Conservation (phyloP, 2,888 invertebrate species). For the Brachylomia viminalis region DNA sequence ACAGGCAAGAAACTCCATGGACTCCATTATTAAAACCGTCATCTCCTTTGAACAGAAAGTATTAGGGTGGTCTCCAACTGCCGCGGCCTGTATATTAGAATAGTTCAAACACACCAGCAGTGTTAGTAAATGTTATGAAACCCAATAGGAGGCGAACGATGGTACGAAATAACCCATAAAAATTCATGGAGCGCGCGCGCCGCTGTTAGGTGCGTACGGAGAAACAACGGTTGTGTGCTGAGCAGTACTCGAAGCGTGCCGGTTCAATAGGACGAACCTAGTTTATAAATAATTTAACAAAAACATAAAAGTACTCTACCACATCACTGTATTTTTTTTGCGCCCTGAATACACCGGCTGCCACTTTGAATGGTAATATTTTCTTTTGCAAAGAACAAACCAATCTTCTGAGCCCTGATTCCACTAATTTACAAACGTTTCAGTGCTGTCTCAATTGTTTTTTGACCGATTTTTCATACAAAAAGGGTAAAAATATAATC, state of each 20-base stretch:
- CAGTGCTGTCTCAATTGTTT: too few relatives aligned
- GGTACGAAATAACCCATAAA: conserved; percentile 75
- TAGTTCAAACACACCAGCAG: conserved; percentile 42
- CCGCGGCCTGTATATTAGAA: conserved; percentile 5
- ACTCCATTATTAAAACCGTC: not conserved
- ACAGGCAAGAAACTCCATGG: not conserved
- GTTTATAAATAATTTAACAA: too few relatives aligned
- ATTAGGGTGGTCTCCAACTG: conserved; percentile 5
- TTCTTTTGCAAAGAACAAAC: too few relatives aligned
- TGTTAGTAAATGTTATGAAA: conserved; percentile 67
- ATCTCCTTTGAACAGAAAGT: conserved; percentile 26
- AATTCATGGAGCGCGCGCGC: conserved; percentile 76
- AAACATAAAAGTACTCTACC: too few relatives aligned
- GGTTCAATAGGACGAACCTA: conserved; percentile 66
- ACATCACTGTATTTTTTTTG: too few relatives aligned
- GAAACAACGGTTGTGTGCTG: conserved; percentile 78
- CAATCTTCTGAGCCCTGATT: too few relatives aligned
- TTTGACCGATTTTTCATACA: too few relatives aligned
- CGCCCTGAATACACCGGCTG: too few relatives aligned
- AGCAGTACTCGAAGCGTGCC: conserved; percentile 61
- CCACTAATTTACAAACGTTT: too few relatives aligned
- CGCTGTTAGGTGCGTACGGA: conserved; percentile 71
- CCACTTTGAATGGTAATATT: too few relatives aligned
- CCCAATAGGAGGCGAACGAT: conserved; percentile 60
- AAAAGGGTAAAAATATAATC: too few relatives aligned